Evolutionary conservation across 1,140 invertebrate genomes (phyloP).

Genomic region (Ips typographus): DNA sequence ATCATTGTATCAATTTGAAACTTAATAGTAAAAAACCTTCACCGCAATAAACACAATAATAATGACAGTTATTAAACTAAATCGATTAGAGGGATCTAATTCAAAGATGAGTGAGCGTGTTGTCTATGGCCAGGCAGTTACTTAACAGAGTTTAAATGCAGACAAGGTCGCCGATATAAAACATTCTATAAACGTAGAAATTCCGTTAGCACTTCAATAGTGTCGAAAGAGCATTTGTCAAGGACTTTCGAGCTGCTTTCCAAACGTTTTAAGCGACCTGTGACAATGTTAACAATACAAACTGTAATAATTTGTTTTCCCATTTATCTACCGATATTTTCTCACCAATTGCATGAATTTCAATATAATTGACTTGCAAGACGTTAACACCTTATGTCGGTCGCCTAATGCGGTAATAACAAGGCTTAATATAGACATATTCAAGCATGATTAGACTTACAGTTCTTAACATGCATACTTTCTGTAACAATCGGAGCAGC

Average conservation of each 20-base stretch:
- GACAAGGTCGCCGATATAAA: slow-evolving; percentile 14
- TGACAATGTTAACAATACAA: background rate
- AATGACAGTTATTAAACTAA: background rate
- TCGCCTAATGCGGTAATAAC: no score
- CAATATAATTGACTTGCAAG: no score
- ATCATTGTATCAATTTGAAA: no score
- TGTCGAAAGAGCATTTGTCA: slow-evolving; percentile 17
- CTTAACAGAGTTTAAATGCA: slow-evolving; percentile 12
- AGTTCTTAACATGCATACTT: slow-evolving; percentile 1
- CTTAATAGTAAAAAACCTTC: no score
- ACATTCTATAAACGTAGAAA: slow-evolving; percentile 20
- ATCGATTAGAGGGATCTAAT: background rate
- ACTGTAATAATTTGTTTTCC: background rate
- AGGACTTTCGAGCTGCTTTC: slow-evolving; percentile 7
- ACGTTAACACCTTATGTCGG: no score
- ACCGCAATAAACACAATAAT: background rate
- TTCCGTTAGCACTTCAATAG: slow-evolving; percentile 14
- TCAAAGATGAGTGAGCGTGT: no score
- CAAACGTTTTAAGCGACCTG: slow-evolving; percentile 6
- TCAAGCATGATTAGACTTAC: background rate
- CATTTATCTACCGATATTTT: no score
- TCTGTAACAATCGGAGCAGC: background rate
- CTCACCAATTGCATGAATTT: no score
- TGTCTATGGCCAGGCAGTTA: background rate
- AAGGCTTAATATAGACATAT: background rate